phyloP scores from a whole-genome alignment of 1,140 invertebrate genomes.

The Meloidogyne exigua region DNA sequence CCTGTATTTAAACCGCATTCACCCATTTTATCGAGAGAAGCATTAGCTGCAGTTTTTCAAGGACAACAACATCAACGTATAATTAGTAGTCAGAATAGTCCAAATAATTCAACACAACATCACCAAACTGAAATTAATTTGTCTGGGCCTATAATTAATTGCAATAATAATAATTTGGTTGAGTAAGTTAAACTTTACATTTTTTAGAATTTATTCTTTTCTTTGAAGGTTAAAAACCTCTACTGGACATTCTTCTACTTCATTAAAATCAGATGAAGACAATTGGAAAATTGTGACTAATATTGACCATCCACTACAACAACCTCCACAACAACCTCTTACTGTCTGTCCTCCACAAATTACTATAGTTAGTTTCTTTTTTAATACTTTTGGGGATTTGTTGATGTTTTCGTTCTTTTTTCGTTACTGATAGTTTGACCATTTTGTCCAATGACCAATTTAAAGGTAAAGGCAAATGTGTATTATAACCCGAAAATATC shows the following conservation, averaged over 20 bases:
- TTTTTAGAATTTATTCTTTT: background rate
- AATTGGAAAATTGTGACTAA: constrained; percentile 8
- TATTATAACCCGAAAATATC: no score
- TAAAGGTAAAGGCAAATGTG: no score
- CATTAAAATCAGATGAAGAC: constrained; percentile 17
- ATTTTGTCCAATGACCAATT: no score
- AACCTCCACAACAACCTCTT: background rate
- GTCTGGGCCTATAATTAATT: background rate
- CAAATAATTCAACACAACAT: background rate
- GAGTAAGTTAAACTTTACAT: constrained; percentile 18
- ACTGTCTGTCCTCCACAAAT: constrained; percentile 24
- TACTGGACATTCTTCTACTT: constrained; percentile 3
- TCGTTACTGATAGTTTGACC: no score
- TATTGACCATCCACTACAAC: background rate
- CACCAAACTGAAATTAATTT: constrained; percentile 9
- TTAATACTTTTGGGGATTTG: no score
- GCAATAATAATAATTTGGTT: background rate
- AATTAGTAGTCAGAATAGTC: constrained; percentile 23
- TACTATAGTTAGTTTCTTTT: constrained; percentile 16
- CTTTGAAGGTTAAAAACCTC: background rate
- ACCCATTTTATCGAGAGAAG: constrained; percentile 16
- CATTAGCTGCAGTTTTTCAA: constrained; percentile 25
- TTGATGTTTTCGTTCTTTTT: no score
- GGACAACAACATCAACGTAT: background rate
- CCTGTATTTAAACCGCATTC: constrained; percentile 29